phyloP scores from a whole-genome alignment of 2,113 vertebrate species.

The Sinocyclocheilus grahami region DNA sequence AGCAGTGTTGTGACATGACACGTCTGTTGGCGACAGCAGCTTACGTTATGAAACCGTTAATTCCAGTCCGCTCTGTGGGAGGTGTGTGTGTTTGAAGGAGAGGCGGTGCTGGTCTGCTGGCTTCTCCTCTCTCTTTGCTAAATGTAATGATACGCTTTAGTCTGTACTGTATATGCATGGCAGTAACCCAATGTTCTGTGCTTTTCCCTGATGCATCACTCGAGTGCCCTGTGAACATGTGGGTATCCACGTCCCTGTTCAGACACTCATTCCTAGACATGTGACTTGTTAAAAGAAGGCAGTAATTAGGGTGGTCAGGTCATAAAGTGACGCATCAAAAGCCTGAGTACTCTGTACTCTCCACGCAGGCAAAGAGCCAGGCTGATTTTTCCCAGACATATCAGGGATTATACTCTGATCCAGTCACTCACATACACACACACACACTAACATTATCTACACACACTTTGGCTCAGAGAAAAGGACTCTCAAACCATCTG shows the following conservation, averaged over 20 bases:
- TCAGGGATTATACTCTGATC: conserved; percentile 59
- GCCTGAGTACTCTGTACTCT: conserved; percentile 56
- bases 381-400: conserved; percentile 54
- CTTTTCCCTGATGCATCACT: conserved; percentile 27
- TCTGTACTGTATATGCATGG: conserved; percentile 2
- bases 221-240: conserved; percentile 1
- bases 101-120: conserved; percentile 21
- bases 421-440: conserved; percentile 49
- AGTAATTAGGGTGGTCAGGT: conserved; percentile 64
- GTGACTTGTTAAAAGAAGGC: conserved; percentile 40
- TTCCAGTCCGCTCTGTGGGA: conserved; percentile 5
- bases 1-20: conserved; percentile 3
- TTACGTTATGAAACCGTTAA: conserved; percentile 23
- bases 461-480: conserved; percentile 1
- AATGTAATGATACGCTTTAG: conserved; percentile 34
- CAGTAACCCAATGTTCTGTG: conserved; percentile 37
- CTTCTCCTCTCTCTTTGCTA: conserved; percentile 43
- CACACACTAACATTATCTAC: conserved; percentile 18
- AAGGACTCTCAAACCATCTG: conserved; percentile 9
- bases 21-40: background rate
- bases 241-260: background rate
- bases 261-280: conserved; percentile 36
- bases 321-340: conserved; percentile 70
- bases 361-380: conserved; percentile 58
- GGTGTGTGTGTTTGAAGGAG: conserved; percentile 29